Evolutionary conservation across 37 sponge, comb jelly and placozoan species (phyloP).

Genomic region (Diacarnus erythraeanus): DNA sequence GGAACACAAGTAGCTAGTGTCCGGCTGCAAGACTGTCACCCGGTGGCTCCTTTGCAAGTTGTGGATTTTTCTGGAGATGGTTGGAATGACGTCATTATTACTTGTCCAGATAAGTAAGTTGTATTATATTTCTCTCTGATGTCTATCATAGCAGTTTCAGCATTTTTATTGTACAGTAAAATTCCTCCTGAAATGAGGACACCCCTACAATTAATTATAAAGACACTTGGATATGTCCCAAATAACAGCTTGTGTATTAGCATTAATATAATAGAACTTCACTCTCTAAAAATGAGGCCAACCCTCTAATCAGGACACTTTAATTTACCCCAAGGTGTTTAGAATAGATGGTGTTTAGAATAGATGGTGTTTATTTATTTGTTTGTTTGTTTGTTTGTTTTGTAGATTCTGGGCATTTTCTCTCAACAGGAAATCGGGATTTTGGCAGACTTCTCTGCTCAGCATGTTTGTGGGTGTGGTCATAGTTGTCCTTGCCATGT

Average conservation of each 20-base stretch:
- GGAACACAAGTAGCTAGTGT: slow-evolving; percentile 20
- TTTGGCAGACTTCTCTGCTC: slow-evolving; percentile 63
- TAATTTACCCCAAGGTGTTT: no score
- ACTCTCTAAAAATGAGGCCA: no score
- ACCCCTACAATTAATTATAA: no score
- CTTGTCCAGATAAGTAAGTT: slow-evolving; percentile 53
- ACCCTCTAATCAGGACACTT: no score
- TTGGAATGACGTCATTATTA: slow-evolving; percentile 75
- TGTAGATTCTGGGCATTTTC: slow-evolving; percentile 56
- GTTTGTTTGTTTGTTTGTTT: not conserved
- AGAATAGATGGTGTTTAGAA: not conserved
- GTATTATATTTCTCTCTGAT: not conserved
- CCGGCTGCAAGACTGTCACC: slow-evolving; percentile 50
- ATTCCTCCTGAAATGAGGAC: no score
- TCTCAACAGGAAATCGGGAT: slow-evolving; percentile 53
- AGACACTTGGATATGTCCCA: no score
- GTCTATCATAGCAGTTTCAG: no score
- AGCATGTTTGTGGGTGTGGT: slow-evolving; percentile 65
- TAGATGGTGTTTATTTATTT: not conserved
- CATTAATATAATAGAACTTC: no score
- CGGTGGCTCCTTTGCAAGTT: slow-evolving; percentile 56
- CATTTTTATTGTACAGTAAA: no score
- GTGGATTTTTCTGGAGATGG: slow-evolving; percentile 80
- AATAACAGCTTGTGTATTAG: no score
- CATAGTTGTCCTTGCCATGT: slow-evolving; percentile 62